Evolutionary conservation across 2,888 invertebrate genomes (phyloP).

Genomic region (Megamerina dolium): DNA sequence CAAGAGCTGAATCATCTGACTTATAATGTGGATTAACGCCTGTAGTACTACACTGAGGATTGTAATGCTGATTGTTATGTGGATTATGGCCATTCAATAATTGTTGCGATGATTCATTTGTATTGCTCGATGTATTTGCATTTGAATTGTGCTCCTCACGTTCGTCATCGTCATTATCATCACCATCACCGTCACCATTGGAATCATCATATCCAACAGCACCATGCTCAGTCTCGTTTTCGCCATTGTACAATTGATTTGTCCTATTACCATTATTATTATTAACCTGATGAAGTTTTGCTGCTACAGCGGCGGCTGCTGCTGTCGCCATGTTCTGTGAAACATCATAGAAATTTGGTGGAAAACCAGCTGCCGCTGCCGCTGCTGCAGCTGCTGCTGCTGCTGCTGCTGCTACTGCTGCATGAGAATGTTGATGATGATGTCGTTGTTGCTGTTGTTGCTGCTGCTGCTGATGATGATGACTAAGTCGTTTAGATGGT

Average conservation of each 20-base stretch:
- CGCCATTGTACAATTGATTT: conserved; percentile 33
- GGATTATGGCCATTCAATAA: conserved; percentile 31
- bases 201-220: conserved; percentile 6
- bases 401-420: conserved; percentile 49
- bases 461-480: too few species aligned
- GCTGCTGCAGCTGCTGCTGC: conserved; percentile 26
- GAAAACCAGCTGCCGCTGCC: conserved; percentile 29
- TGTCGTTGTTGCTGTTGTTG: conserved; percentile 30
- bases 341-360: conserved; percentile 36
- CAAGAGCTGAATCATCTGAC: conserved; percentile 42
- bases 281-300: conserved; percentile 17
- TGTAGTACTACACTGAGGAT: conserved; percentile 2
- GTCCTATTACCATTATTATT: conserved; percentile 8
- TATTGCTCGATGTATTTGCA: conserved; percentile 29
- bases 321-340: conserved; percentile 31
- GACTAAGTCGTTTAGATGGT: too few species aligned
- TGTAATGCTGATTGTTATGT: conserved; percentile 18
- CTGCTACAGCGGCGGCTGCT: conserved; percentile 18
- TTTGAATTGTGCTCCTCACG: conserved; percentile 26
- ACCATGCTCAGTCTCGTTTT: conserved; percentile 31
- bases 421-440: conserved; percentile 54
- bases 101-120: conserved; percentile 26
- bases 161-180: conserved; percentile 21
- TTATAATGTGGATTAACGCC: conserved; percentile 24
- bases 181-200: conserved; percentile 11